These are phyloP conservation scores for Nasonia giraulti DNA, from an alignment of 1,140 invertebrate species.

Conservation along the genomic window DNA sequence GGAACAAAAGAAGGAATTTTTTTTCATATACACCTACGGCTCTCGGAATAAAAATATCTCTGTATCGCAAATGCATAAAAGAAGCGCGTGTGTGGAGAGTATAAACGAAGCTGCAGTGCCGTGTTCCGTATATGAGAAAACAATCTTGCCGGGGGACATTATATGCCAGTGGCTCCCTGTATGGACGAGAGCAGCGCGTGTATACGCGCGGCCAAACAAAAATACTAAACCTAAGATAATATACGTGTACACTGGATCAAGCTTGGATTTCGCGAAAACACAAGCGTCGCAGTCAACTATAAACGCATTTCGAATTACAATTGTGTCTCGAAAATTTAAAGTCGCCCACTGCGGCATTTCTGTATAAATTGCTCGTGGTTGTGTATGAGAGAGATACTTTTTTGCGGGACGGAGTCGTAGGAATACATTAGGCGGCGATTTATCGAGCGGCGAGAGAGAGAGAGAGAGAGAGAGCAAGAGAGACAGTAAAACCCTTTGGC, in stretches of 20 bases:
- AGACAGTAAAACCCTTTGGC: constrained; percentile 8
- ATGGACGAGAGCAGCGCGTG: not conserved
- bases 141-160: not conserved
- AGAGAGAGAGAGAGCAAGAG: too few relatives aligned
- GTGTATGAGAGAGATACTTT: constrained; percentile 4
- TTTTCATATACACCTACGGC: too few relatives aligned
- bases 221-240: not conserved
- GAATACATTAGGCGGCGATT: constrained; percentile 43
- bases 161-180: too few relatives aligned
- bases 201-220: not conserved
- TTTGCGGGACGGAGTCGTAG: constrained; percentile 1
- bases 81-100: too few relatives aligned
- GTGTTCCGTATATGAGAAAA: not conserved
- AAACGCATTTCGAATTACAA: too few relatives aligned
- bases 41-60: not conserved
- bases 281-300: too few relatives aligned
- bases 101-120: too few relatives aligned
- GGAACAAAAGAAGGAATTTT: too few relatives aligned
- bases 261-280: too few relatives aligned
- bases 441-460: constrained; percentile 39
- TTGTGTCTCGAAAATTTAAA: not conserved
- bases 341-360: too few relatives aligned
- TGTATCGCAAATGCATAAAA: not conserved
- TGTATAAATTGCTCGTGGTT: not conserved
- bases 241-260: not conserved